Percentiles rank a stretch among this genome's conserved stretches.
Evolutionary conservation across 2,888 invertebrate species (phyloP).

Genomic region (Sycophila texana): DNA sequence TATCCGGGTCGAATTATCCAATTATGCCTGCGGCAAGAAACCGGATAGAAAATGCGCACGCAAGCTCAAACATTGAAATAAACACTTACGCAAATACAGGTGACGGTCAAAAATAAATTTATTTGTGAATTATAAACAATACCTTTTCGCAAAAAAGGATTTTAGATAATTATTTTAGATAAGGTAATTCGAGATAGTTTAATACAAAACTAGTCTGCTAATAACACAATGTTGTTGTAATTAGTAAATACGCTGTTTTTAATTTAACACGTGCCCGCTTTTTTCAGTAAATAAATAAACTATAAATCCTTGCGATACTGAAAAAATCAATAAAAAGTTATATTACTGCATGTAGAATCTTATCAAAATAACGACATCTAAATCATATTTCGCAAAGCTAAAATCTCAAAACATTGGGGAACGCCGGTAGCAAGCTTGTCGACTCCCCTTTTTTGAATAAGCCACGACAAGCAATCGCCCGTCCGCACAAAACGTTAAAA

Average conservation of each 20-base stretch:
- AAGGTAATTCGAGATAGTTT: too few species aligned
- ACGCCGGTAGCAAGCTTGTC: constrained; percentile 23
- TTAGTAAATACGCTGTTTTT: too few species aligned
- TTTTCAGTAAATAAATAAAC: too few species aligned
- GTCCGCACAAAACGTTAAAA: constrained; percentile 51
- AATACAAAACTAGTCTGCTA: too few species aligned
- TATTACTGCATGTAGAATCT: too few species aligned
- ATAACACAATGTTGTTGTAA: too few species aligned
- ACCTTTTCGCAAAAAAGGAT: too few species aligned
- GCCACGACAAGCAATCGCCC: neutral
- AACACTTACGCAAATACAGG: constrained; percentile 46
- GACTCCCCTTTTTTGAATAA: constrained; percentile 47
- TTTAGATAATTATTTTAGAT: too few species aligned
- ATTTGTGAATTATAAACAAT: neutral
- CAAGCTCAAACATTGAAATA: constrained; percentile 53
- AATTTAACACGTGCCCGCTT: too few species aligned
- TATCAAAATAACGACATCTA: too few species aligned
- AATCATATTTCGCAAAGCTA: neutral
- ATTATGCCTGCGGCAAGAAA: constrained; percentile 65
- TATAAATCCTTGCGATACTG: too few species aligned
- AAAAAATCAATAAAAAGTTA: too few species aligned
- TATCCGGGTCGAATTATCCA: constrained; percentile 71
- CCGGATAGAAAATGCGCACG: neutral
- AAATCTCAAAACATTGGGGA: neutral
- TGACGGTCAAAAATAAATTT: neutral